phyloP scores from a whole-genome alignment of 2,797 vertebrate genomes.

The Xenopus petersii region DNA sequence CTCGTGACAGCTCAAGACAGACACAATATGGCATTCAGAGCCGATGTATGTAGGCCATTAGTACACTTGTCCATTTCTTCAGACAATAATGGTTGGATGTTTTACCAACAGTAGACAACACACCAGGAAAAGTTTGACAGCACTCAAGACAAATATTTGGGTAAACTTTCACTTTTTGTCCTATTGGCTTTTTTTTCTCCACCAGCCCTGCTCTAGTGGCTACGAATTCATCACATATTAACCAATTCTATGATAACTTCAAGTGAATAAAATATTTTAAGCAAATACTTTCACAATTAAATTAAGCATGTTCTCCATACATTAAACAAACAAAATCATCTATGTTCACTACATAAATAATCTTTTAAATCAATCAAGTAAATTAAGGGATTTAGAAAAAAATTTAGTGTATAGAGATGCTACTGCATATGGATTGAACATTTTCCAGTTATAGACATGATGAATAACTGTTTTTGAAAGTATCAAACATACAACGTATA shows the following conservation, averaged over 20 bases:
- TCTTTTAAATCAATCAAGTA: too few species aligned
- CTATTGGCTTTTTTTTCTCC: slow-evolving; percentile 23
- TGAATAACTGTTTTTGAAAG: too few species aligned
- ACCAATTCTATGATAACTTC: neutral
- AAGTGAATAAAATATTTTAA: neutral
- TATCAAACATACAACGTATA: too few species aligned
- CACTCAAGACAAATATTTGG: slow-evolving; percentile 30
- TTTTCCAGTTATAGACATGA: too few species aligned
- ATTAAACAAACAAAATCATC: too few species aligned
- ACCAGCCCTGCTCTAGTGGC: neutral
- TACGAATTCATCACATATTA: neutral
- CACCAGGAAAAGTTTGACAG: neutral
- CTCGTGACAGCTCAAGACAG: slow-evolving; percentile 23
- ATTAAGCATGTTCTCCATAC: too few species aligned
- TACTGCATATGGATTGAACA: too few species aligned
- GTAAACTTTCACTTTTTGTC: slow-evolving; percentile 52
- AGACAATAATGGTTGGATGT: slow-evolving; percentile 12
- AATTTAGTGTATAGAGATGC: too few species aligned
- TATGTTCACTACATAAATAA: too few species aligned
- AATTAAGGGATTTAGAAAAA: too few species aligned
- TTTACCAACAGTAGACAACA: slow-evolving; percentile 29
- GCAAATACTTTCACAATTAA: too few species aligned
- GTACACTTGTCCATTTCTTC: slow-evolving; percentile 20
- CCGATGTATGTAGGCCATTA: slow-evolving; percentile 22
- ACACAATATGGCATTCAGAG: slow-evolving; percentile 24